Conservation (phyloP, 2,888 invertebrate genomes). For the Notocelia uddmanniana region DNA sequence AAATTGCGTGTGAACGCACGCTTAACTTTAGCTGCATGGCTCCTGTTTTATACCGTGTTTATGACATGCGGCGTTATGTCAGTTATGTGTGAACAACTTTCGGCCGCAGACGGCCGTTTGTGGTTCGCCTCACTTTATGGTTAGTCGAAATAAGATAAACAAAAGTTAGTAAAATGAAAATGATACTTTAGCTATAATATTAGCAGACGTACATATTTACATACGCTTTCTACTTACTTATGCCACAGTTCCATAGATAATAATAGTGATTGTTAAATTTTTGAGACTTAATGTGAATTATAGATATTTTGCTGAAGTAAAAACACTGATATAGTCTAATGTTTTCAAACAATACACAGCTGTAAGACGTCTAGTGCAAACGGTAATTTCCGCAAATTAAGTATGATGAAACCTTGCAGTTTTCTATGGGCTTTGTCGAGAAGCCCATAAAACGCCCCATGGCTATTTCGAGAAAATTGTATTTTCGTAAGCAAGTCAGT, state of each 20-base stretch:
- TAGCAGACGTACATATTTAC: too few relatives aligned
- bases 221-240: too few relatives aligned
- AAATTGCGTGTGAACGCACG: slow-evolving; percentile 16
- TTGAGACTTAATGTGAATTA: too few relatives aligned
- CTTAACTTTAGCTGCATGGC: slow-evolving; percentile 24
- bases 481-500: slow-evolving; percentile 4
- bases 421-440: slow-evolving; percentile 12
- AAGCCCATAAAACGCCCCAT: slow-evolving; percentile 18
- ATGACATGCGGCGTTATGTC: slow-evolving; percentile 32
- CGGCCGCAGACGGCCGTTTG: slow-evolving; percentile 17
- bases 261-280: too few relatives aligned
- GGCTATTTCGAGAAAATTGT: slow-evolving; percentile 16
- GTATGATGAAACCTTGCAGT: slow-evolving; percentile 10
- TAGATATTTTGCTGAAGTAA: neutral
- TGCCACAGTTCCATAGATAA: too few relatives aligned
- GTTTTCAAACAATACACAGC: neutral
- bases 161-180: slow-evolving; percentile 6
- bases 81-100: slow-evolving; percentile 32
- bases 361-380: neutral
- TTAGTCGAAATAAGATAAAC: slow-evolving; percentile 21
- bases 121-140: slow-evolving; percentile 13
- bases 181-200: neutral
- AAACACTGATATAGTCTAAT: neutral
- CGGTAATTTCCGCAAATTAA: neutral
- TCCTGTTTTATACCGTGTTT: slow-evolving; percentile 25